Percentiles rank a stretch among this genome's conserved stretches.
These are phyloP conservation scores for Orchestia grillus DNA, from an alignment of 1,140 invertebrate genomes.

Conservation along the genomic window DNA sequence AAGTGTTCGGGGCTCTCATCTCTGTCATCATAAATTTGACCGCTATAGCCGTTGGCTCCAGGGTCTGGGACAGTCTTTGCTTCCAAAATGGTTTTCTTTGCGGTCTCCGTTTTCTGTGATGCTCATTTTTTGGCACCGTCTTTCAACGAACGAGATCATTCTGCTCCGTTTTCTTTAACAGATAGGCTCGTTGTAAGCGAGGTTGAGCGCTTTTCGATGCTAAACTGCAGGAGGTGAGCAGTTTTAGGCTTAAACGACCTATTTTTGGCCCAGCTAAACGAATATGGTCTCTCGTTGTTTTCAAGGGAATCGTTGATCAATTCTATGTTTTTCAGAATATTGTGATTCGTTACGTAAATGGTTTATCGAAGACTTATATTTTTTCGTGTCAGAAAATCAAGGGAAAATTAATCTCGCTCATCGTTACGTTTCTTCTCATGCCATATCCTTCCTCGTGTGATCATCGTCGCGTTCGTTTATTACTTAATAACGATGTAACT, in stretches of 20 bases:
- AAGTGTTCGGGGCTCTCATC: background rate
- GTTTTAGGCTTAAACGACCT: conserved; percentile 1
- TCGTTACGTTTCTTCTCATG: no score
- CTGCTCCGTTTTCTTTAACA: conserved; percentile 8
- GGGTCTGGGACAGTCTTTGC: background rate
- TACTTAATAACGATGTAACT: no score
- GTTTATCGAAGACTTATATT: background rate
- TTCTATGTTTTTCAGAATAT: background rate
- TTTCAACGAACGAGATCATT: conserved; percentile 41
- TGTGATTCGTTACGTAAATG: background rate
- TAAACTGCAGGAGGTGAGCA: background rate
- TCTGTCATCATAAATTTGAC: background rate
- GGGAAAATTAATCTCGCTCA: no score
- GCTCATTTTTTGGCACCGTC: background rate
- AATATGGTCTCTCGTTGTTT: background rate
- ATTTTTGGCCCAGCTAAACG: background rate
- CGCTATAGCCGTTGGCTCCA: background rate
- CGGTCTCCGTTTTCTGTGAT: background rate
- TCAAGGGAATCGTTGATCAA: background rate
- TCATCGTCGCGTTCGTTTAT: no score
- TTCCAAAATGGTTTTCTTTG: background rate
- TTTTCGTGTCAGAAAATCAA: background rate
- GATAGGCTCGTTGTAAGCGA: conserved; percentile 12
- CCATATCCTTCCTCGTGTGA: no score
- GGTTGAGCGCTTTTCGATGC: conserved; percentile 43